phyloP scores from a whole-genome alignment of 2,888 invertebrate genomes.

The Shargacucullia verbasci region DNA sequence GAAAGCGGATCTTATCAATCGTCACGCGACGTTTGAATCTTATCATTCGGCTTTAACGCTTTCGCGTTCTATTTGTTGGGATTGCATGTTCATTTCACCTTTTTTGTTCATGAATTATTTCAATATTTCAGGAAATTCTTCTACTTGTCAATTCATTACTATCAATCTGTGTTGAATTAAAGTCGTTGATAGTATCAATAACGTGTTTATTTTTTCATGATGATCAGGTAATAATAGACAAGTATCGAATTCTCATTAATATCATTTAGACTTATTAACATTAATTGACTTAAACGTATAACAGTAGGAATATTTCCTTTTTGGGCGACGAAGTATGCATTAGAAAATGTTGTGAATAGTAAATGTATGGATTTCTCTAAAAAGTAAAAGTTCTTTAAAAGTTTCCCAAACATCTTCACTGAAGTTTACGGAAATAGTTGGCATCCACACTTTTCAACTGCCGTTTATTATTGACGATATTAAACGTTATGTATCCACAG shows the following conservation, averaged over 20 bases:
- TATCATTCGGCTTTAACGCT: constrained; percentile 40
- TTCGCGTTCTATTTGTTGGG: constrained; percentile 42
- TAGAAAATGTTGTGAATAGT: no score
- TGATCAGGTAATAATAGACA: constrained; percentile 13
- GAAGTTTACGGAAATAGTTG: constrained; percentile 1
- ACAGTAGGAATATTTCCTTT: no score
- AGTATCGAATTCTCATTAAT: constrained; percentile 4
- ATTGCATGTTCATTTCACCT: constrained; percentile 36
- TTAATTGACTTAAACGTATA: no score
- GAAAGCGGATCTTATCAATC: constrained; percentile 41
- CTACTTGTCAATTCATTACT: constrained; percentile 10
- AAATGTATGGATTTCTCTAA: constrained; percentile 1
- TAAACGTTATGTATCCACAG: constrained; percentile 56
- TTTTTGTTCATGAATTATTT: constrained; percentile 26
- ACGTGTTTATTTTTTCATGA: constrained; percentile 13
- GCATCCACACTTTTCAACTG: constrained; percentile 12
- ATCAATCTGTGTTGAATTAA: constrained; percentile 4
- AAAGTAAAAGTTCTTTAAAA: background rate
- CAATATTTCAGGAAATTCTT: constrained; percentile 6
- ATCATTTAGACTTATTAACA: background rate
- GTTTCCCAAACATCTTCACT: background rate
- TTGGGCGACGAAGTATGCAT: no score
- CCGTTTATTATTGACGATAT: constrained; percentile 28
- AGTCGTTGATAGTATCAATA: constrained; percentile 5
- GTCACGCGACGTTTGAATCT: constrained; percentile 37